Percentiles rank a stretch among this genome's conserved stretches.
Evolutionary conservation across 2,888 invertebrate genomes (phyloP).

Genomic region (Drosophila quinaria): DNA sequence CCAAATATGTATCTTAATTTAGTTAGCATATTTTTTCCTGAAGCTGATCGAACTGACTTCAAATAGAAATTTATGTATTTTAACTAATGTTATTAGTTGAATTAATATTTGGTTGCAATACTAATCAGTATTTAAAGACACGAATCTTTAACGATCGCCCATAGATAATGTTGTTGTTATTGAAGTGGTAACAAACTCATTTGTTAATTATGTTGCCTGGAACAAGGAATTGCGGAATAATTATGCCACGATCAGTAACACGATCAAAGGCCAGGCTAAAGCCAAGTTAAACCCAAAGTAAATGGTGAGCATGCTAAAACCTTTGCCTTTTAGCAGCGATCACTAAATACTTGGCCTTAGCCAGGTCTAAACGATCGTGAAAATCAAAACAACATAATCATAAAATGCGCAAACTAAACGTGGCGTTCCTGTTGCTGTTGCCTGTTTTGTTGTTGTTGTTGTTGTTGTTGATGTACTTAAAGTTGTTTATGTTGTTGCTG

Average conservation of each 20-base stretch:
- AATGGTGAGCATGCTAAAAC: slow-evolving; percentile 51
- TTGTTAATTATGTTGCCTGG: slow-evolving; percentile 84
- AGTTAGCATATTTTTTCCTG: background rate
- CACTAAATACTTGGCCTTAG: slow-evolving; percentile 75
- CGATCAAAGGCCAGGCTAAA: slow-evolving; percentile 76
- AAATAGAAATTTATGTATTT: no score
- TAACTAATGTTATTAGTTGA: background rate
- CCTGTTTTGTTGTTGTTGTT: slow-evolving; percentile 57
- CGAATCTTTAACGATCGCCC: slow-evolving; percentile 12
- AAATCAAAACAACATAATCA: slow-evolving; percentile 81
- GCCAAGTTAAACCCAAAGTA: slow-evolving; percentile 45
- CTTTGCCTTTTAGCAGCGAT: slow-evolving; percentile 67
- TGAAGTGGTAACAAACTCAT: slow-evolving; percentile 83
- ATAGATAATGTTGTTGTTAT: slow-evolving; percentile 47
- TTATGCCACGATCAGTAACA: slow-evolving; percentile 81
- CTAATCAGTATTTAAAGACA: background rate
- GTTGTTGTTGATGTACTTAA: slow-evolving; percentile 46
- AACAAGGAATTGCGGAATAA: slow-evolving; percentile 66
- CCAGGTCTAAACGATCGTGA: slow-evolving; percentile 73
- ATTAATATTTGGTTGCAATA: background rate
- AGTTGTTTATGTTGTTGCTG: slow-evolving; percentile 36
- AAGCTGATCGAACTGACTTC: background rate
- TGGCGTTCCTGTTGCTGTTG: slow-evolving; percentile 69
- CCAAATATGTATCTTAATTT: background rate
- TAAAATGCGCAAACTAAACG: slow-evolving; percentile 82